phyloP scores from a whole-genome alignment of 35 echinoderm and acorn worm species.

The Ophiothrix spiculata region DNA sequence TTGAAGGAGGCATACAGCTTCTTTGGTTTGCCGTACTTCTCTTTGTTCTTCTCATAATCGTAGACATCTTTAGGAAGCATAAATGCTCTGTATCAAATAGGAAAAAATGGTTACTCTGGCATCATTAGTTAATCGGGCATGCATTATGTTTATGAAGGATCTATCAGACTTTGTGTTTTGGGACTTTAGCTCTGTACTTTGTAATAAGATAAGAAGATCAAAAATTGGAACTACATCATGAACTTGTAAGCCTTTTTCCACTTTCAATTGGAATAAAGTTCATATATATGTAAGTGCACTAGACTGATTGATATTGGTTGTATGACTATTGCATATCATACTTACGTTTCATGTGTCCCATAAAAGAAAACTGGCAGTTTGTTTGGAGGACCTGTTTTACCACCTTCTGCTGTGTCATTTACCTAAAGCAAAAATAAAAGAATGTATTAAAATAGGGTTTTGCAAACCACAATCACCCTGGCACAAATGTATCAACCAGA shows the following conservation, averaged over 20 bases:
- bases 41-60: slow-evolving; percentile 77
- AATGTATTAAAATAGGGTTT: too few relatives aligned
- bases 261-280: too few relatives aligned
- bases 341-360: slow-evolving; percentile 99
- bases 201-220: not conserved
- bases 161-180: not conserved
- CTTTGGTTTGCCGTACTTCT: slow-evolving; percentile 80
- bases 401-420: slow-evolving; percentile 87
- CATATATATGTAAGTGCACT: too few relatives aligned
- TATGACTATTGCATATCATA: too few relatives aligned
- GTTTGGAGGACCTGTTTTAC: slow-evolving; percentile 73
- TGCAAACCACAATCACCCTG: too few relatives aligned
- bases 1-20: slow-evolving; percentile 83
- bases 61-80: slow-evolving; percentile 78
- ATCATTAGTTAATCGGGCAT: not conserved
- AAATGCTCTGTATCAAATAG: slow-evolving; percentile 64
- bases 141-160: not conserved
- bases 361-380: slow-evolving; percentile 96
- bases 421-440: slow-evolving; percentile 43
- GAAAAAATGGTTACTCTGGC: not conserved
- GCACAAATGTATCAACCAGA: not conserved
- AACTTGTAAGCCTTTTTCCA: too few relatives aligned
- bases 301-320: too few relatives aligned
- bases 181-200: too few relatives aligned
- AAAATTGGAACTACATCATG: not conserved